These are phyloP conservation scores for Paramormyrops kingsleyae DNA, from an alignment of 2,113 vertebrate species.

Conservation along the genomic window DNA sequence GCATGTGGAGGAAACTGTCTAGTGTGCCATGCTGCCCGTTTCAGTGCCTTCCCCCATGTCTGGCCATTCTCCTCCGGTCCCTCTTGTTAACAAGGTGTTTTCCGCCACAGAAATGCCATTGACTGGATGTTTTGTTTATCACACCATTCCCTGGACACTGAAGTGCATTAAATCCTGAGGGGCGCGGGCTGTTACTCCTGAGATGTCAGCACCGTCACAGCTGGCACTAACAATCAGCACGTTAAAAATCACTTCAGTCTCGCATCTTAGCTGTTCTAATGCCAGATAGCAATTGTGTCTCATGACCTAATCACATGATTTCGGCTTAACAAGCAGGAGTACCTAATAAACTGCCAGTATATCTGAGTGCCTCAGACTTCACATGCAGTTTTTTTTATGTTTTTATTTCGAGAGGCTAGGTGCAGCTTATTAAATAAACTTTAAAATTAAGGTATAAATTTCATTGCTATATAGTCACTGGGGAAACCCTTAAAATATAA, in stretches of 20 bases:
- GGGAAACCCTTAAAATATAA: neutral
- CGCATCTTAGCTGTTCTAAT: neutral
- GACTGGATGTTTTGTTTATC: neutral
- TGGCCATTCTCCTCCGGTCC: neutral
- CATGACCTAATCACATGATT: neutral
- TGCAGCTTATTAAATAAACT: neutral
- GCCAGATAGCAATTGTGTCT: neutral
- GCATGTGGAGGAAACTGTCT: neutral
- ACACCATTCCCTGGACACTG: neutral
- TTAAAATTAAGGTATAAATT: neutral
- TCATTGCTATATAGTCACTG: neutral
- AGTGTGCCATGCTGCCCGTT: neutral
- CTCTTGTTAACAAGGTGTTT: neutral
- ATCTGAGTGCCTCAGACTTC: neutral
- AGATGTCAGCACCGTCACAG: neutral
- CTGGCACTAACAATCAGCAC: neutral
- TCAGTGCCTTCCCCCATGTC: neutral
- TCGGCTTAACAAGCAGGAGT: neutral
- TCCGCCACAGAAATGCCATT: neutral
- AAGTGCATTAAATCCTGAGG: neutral
- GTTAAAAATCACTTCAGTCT: neutral
- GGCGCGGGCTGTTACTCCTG: neutral
- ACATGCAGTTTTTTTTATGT: neutral
- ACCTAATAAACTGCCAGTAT: neutral
- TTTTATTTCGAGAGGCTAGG: neutral